A percentile compares a stretch with the other conserved stretches of the same genome.
phyloP scores from a whole-genome alignment of 2,113 vertebrate species.

The Spheniscus mendiculus region DNA sequence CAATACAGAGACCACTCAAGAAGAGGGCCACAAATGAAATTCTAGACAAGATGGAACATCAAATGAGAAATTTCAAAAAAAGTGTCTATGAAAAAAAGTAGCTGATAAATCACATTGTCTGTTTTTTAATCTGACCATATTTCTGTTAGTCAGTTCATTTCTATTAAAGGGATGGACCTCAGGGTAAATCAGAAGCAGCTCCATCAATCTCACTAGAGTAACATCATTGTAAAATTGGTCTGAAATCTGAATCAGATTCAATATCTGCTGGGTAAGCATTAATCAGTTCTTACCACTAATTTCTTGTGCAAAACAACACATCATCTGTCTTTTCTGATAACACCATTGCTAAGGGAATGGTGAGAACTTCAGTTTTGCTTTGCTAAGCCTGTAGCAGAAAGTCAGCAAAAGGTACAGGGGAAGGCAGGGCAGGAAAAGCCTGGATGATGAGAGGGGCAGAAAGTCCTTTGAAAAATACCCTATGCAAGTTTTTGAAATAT shows the following conservation, averaged over 20 bases:
- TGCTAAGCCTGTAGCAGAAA: background rate
- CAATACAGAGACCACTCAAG: background rate
- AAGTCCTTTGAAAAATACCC: background rate
- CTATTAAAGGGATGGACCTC: background rate
- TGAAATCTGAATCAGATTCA: background rate
- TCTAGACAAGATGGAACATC: background rate
- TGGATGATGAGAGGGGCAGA: background rate
- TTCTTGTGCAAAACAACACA: background rate
- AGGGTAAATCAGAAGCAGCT: background rate
- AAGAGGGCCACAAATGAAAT: background rate
- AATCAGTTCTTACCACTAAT: background rate
- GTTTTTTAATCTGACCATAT: background rate
- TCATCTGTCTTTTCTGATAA: background rate
- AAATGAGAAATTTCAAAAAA: background rate
- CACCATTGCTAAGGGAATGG: background rate
- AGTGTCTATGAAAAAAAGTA: background rate
- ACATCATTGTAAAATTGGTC: background rate
- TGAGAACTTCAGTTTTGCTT: background rate
- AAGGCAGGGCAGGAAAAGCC: background rate
- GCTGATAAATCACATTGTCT: background rate
- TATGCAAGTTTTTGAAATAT: background rate
- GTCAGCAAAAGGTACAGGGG: background rate
- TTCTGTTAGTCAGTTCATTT: constrained; percentile 14
- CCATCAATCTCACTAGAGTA: background rate
- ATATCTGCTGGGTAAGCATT: background rate